phyloP scores from a whole-genome alignment of 2,797 vertebrate genomes.

The Poeciliopsis presidionis region DNA sequence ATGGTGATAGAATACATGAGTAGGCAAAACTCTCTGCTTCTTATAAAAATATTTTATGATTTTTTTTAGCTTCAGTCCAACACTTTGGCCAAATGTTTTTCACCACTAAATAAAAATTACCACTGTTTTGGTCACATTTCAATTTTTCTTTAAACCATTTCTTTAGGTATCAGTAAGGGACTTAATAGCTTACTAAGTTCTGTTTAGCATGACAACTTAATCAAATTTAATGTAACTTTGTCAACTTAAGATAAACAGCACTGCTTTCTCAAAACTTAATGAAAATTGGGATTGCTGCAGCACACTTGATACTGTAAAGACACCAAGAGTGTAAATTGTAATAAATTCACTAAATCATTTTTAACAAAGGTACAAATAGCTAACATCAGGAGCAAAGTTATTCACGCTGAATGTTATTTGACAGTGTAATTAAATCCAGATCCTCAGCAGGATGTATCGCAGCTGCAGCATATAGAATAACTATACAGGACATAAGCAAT shows the following conservation, averaged over 20 bases:
- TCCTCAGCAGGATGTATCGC: not conserved
- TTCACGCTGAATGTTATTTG: not conserved
- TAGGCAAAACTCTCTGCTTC: not conserved
- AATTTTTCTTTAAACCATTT: not conserved
- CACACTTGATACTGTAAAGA: not conserved
- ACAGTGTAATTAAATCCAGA: not conserved
- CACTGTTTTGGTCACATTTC: not conserved
- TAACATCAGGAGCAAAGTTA: not conserved
- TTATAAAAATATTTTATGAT: not conserved
- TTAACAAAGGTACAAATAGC: not conserved
- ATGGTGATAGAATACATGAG: not conserved
- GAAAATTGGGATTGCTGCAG: not conserved
- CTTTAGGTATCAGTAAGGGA: not conserved
- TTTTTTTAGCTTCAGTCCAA: not conserved
- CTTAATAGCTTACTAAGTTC: not conserved
- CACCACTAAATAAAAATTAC: not conserved
- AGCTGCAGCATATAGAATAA: not conserved
- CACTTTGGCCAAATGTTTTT: not conserved
- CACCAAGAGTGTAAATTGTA: not conserved
- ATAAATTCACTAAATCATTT: not conserved
- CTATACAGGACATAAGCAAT: not conserved
- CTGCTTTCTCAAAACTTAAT: not conserved
- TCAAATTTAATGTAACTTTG: not conserved
- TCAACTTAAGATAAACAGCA: not conserved
- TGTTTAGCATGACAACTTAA: not conserved